Conservation (phyloP, 2,888 invertebrate genomes). For the Drosophila nr. medialis region DNA sequence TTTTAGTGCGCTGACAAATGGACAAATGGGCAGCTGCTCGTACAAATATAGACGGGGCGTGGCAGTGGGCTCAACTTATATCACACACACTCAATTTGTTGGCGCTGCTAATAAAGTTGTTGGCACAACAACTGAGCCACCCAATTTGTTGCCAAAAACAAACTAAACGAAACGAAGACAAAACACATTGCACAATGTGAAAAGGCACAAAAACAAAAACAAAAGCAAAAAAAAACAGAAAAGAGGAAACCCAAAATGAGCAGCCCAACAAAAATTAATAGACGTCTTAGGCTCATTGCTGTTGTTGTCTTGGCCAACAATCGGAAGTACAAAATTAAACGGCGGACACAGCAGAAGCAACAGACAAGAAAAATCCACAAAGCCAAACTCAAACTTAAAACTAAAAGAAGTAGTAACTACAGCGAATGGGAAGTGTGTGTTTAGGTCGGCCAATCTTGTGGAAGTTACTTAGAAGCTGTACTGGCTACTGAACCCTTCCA, state of each 20-base stretch:
- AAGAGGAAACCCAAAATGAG: constrained; percentile 41
- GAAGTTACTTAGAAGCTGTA: constrained; percentile 35
- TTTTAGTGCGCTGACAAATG: constrained; percentile 38
- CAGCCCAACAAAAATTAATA: constrained; percentile 58
- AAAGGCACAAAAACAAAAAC: constrained; percentile 16
- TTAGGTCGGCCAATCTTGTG: constrained; percentile 15
- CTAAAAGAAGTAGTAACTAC: constrained; percentile 9
- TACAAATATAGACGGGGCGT: constrained; percentile 37
- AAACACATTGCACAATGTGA: constrained; percentile 54
- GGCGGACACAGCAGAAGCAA: constrained; percentile 48
- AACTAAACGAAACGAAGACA: constrained; percentile 33
- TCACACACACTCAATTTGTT: constrained; percentile 60
- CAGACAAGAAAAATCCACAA: constrained; percentile 16
- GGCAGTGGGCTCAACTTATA: constrained; percentile 38
- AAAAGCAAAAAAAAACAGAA: constrained; percentile 38
- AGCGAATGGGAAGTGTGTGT: constrained; percentile 17
- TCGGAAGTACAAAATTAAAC: constrained; percentile 77
- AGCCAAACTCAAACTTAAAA: constrained; percentile 17
- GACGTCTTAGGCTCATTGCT: constrained; percentile 45
- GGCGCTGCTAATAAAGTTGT: constrained; percentile 73
- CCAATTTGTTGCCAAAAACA: constrained; percentile 60
- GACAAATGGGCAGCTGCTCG: constrained; percentile 9
- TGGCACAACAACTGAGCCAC: constrained; percentile 42
- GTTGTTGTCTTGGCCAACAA: constrained; percentile 65
- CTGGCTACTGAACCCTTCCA: constrained; percentile 43